Evolutionary conservation across 2,888 invertebrate genomes (phyloP), one percentile per base, ranked within the genome.

Genomic region (Folsomia manolachei): DNA sequence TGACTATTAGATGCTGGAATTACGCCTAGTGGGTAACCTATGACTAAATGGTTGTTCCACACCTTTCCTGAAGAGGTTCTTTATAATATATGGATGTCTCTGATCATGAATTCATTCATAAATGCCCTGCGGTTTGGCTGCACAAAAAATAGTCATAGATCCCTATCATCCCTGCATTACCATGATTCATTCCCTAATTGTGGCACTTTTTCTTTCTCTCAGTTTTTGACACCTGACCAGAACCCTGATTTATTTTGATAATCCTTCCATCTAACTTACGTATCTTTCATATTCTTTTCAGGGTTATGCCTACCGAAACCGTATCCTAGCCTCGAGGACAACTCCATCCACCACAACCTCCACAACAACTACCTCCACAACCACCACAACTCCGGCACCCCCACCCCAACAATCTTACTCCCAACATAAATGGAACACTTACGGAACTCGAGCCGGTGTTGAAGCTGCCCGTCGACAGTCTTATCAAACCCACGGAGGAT

Each of bases 341-440:
- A 64, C 75, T 1, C 72, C 76, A n/a, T 72, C 78, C 23, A 64
- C 71, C n/a, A 74, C 73, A 9, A 64, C 75, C 1, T 72, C 76
- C 21, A 75, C 75, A 7, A 78, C 76, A 11, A 76, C 78, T 18
- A 77, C 78, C n/a, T 77, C 79, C 11, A 73, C 75, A 51, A 74
- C 75, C 1, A 72, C 78, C 1, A 72, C 78, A 4, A 70, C 77
- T 0, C 65, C 78, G 19, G 70, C 78, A 7, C 70, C 79, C 4
- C 75, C 75, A 19, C 76, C 78, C 0, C 72, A 70, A 27, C 72
- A 78, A 24, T 80, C 80, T 0, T 81, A 80, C 60, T 81, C 81
- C 2, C 80, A 80, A 52, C 78, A 75, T 72, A 81, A 81, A 70
- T 81, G 81, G 81, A 75, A 79, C 51, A 71, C 76, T 39, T 68